phyloP scores from a whole-genome alignment of 2,888 invertebrate genomes.

The Allygus modestus region DNA sequence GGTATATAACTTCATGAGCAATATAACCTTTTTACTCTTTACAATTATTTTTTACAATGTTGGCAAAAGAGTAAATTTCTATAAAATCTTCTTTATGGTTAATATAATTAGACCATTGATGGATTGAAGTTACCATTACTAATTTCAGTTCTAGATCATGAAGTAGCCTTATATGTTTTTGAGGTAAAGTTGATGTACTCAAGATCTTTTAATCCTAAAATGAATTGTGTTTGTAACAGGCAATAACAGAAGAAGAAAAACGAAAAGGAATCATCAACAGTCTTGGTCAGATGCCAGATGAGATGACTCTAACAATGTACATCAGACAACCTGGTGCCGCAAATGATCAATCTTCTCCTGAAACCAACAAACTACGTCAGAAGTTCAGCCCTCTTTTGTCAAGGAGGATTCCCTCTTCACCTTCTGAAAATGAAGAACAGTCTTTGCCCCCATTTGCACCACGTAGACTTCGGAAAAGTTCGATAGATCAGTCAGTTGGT shows the following conservation, averaged over 20 bases:
- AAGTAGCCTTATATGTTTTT: too few species aligned
- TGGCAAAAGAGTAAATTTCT: too few species aligned
- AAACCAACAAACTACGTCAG: constrained; percentile 57
- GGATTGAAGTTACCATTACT: too few species aligned
- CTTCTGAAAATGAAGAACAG: constrained; percentile 73
- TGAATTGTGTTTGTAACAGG: constrained; percentile 69
- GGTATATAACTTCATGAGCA: too few species aligned
- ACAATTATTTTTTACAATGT: too few species aligned
- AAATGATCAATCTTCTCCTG: constrained; percentile 62
- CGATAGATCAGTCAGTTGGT: constrained; percentile 69
- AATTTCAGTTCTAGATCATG: too few species aligned
- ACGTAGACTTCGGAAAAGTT: constrained; percentile 69
- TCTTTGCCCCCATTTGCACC: constrained; percentile 72
- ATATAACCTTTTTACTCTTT: too few species aligned
- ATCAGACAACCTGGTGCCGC: constrained; percentile 76
- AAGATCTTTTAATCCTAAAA: too few species aligned
- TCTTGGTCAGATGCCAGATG: constrained; percentile 76
- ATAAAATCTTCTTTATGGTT: too few species aligned
- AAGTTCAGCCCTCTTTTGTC: constrained; percentile 68
- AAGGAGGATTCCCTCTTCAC: constrained; percentile 66
- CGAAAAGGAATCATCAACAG: constrained; percentile 79
- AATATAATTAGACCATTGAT: too few species aligned
- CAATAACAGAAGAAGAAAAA: constrained; percentile 82
- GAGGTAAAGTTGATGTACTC: too few species aligned
- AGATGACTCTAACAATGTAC: constrained; percentile 80